Evolutionary conservation across 2,113 vertebrate species (phyloP), one percentile per base, ranked within the genome.

Genomic region (Suncus etruscus): DNA sequence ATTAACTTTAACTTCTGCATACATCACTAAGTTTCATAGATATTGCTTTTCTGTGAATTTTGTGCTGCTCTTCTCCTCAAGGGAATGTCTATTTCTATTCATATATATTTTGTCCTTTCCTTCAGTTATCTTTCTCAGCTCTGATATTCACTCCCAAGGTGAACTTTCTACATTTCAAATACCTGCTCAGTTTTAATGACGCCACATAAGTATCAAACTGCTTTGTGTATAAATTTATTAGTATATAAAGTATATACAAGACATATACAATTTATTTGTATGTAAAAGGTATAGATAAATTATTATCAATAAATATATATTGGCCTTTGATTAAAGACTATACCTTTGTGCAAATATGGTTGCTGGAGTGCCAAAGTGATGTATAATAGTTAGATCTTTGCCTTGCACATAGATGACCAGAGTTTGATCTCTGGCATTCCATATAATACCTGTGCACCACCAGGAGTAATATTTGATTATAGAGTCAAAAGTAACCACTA

Each of bases 21-120:
- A 72, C 14, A 32, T 92, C 72, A 77, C n/a, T 90, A 78, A 31
- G 29, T 73, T 92, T 87, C 82, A 39, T 11, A n/a, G 85, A 92
- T 89, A 96, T 89, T 92, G 48, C 15, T 95, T 94, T 91, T 91
- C 76, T 90, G 54, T 83, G 87, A 78, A 25, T 91, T 69, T 86
- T 80, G 66, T 84, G 32, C 81, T 69, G 29, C 8, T 77, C 27
- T 8, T 87, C 32, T 92, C n/a, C 58, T 87, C 83, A 70, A 72
- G 86, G 76, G 79, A 83, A 94, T 91, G 84, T 90, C 75, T 91
- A 5, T 90, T 91, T 91, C 76, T 88, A 9, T 94, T 93, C 61
- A 66, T 63, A 22, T 70, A 77, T 65, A 87, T 93, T 93, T 81
- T 86, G 48, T 83, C 24, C 73, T 87, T 92, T 90, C 76, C n/a